Conservation (phyloP, 2,797 vertebrate genomes). For the Onychomys torridus region DNA sequence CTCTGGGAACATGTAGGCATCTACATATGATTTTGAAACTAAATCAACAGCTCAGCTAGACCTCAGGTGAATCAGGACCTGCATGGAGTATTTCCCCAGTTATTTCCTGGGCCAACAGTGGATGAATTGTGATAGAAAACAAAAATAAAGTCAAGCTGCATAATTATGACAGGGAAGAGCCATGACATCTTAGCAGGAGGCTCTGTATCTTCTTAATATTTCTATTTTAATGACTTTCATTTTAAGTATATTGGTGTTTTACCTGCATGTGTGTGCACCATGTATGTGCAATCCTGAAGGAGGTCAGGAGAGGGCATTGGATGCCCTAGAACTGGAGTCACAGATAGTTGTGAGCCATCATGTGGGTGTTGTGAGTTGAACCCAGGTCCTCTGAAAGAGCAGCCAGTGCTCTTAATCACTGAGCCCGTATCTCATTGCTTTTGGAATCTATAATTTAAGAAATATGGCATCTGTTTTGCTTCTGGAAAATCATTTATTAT, state of each 20-base stretch:
- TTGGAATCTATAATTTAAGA: neutral
- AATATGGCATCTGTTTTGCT: neutral
- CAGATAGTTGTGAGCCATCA: neutral
- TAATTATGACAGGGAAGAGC: neutral
- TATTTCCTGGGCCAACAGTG: neutral
- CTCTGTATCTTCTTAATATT: neutral
- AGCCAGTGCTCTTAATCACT: neutral
- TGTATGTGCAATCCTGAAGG: neutral
- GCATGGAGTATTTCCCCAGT: neutral
- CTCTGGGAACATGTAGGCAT: neutral
- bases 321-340: neutral
- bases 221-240: neutral
- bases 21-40: neutral
- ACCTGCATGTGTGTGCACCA: neutral
- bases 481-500: neutral
- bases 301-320: neutral
- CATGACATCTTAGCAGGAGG: accelerated
- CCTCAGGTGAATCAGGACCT: neutral
- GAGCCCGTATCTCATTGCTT: neutral
- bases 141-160: neutral
- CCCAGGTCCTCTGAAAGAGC: neutral
- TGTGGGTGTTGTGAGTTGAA: too few relatives aligned
- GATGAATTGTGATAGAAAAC: neutral
- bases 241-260: neutral
- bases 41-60: neutral